Conservation (phyloP, 1,140 invertebrate species). For the Cydia amplana region DNA sequence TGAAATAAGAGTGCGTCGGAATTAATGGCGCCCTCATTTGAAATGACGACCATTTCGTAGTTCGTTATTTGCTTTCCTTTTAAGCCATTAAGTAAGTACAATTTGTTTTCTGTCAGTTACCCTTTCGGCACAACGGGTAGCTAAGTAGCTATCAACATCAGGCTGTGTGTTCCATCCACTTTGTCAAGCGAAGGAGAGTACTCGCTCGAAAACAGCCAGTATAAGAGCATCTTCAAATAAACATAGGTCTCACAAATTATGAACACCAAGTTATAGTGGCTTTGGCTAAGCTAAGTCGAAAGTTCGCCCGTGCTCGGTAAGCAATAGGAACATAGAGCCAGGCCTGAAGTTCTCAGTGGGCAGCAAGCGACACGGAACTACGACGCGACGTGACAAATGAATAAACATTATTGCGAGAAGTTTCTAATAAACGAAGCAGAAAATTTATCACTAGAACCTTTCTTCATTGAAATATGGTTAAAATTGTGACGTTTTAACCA, state of each 20-base stretch:
- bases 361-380: conserved; percentile 27
- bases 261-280: neutral
- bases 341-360: conserved; percentile 1
- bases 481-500: too few relatives aligned
- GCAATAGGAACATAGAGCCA: neutral
- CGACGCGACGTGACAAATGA: conserved; percentile 23
- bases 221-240: neutral
- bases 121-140: conserved; percentile 36
- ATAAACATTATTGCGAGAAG: conserved; percentile 37
- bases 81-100: conserved; percentile 31
- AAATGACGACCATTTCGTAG: conserved; percentile 6
- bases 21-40: neutral
- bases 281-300: neutral
- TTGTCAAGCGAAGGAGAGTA: neutral
- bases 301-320: neutral
- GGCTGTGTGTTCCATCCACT: neutral
- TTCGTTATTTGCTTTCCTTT: conserved; percentile 4
- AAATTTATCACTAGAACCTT: conserved; percentile 35
- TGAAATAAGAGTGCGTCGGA: neutral
- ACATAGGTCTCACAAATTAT: neutral
- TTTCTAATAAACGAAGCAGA: conserved; percentile 39
- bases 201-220: neutral
- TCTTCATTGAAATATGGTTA: neutral
- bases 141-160: conserved; percentile 33
- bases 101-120: conserved; percentile 38